Evolutionary conservation across 2,797 vertebrate species (phyloP).

Genomic region (Nothura maculosa): DNA sequence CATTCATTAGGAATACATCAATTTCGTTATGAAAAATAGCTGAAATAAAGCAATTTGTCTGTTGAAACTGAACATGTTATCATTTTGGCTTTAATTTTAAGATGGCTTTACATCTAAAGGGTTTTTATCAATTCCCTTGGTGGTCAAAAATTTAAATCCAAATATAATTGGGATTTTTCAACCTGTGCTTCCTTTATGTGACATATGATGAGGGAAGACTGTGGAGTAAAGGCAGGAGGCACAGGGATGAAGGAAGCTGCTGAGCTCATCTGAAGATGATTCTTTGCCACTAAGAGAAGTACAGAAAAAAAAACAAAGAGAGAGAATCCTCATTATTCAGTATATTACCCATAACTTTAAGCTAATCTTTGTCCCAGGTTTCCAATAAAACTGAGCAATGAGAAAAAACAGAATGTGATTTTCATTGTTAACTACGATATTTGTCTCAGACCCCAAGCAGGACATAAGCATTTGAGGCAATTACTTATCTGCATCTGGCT

Average conservation of each 20-base stretch:
- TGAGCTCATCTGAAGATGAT: neutral
- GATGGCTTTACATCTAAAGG: neutral
- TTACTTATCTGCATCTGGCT: accelerated
- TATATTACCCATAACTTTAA: neutral
- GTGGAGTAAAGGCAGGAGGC: neutral
- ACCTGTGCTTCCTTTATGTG: neutral
- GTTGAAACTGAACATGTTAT: neutral
- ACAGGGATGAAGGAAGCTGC: accelerated
- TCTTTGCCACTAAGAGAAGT: neutral
- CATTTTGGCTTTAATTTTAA: neutral
- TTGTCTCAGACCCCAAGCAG: neutral
- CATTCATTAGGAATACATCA: accelerated
- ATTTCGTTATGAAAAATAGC: neutral
- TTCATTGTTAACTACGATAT: accelerated
- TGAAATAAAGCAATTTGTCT: neutral
- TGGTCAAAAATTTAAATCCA: neutral
- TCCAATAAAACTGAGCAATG: neutral
- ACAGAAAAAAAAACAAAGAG: neutral
- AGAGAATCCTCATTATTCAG: neutral
- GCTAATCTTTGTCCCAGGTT: neutral
- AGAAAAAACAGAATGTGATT: neutral
- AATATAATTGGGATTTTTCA: neutral
- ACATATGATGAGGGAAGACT: accelerated
- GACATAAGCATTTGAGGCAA: neutral
- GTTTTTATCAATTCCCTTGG: neutral